Conservation (phyloP, 2,888 invertebrate species). For the Deilephila elpenor region DNA sequence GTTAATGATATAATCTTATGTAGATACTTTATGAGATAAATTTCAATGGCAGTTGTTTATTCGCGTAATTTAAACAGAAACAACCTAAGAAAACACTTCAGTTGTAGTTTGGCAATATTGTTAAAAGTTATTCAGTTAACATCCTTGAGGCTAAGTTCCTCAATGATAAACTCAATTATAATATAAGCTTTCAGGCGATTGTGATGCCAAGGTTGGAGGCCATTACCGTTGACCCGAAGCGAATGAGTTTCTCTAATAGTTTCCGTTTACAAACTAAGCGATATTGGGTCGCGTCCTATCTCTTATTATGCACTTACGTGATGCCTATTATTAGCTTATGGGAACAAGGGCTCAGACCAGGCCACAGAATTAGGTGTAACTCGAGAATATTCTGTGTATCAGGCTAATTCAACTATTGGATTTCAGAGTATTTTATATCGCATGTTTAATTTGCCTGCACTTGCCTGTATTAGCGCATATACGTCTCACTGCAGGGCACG, state of each 20-base stretch:
- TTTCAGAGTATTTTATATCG: not conserved
- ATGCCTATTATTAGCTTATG: not conserved
- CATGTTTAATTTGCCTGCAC: not conserved
- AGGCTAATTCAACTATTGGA: not conserved
- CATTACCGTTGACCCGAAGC: conserved; percentile 44
- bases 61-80: no score
- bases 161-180: conserved; percentile 27
- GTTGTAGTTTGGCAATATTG: not conserved
- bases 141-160: not conserved
- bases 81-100: not conserved
- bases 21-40: no score
- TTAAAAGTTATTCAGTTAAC: not conserved
- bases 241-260: conserved; percentile 39
- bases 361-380: no score
- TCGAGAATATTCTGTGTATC: no score
- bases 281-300: conserved; percentile 20
- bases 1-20: no score
- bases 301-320: not conserved
- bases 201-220: conserved; percentile 38
- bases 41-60: no score
- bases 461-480: no score
- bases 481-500: no score
- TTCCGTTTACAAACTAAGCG: conserved; percentile 36
- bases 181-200: conserved; percentile 35
- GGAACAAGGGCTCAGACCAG: not conserved